phyloP scores from a whole-genome alignment of 1,140 invertebrate species.

The Galendromus occidentalis region DNA sequence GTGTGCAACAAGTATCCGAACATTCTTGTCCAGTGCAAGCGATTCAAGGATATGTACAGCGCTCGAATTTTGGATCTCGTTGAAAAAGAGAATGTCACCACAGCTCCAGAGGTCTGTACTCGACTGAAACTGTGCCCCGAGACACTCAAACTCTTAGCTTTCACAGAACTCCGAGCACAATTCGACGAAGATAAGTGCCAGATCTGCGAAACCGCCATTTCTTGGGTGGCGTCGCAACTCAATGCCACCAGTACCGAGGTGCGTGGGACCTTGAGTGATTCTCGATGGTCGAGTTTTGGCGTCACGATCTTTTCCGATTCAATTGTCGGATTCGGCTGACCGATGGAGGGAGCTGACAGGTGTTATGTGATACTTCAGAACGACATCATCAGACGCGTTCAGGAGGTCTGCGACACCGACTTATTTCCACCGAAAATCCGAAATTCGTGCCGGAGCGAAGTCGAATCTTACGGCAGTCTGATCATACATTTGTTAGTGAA shows the following conservation, averaged over 20 bases:
- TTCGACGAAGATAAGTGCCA: not conserved
- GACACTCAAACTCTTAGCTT: not conserved
- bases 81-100: not conserved
- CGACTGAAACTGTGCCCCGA: not conserved
- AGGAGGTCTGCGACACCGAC: not conserved
- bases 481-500: conserved; percentile 2
- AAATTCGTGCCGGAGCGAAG: not conserved
- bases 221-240: not conserved
- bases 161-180: not conserved
- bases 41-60: conserved; percentile 6
- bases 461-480: not conserved
- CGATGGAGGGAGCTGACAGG: too few relatives aligned
- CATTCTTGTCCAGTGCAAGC: conserved; percentile 7
- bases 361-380: not conserved
- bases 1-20: conserved; percentile 10
- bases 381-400: not conserved
- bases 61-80: conserved; percentile 3
- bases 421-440: not conserved
- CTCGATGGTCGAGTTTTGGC: too few relatives aligned
- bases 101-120: not conserved
- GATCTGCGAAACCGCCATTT: not conserved
- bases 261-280: not conserved
- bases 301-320: too few relatives aligned
- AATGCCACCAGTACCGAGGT: not conserved
- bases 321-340: too few relatives aligned